Conservation (phyloP, 2,113 vertebrate species). For the Enhydra lutris region DNA sequence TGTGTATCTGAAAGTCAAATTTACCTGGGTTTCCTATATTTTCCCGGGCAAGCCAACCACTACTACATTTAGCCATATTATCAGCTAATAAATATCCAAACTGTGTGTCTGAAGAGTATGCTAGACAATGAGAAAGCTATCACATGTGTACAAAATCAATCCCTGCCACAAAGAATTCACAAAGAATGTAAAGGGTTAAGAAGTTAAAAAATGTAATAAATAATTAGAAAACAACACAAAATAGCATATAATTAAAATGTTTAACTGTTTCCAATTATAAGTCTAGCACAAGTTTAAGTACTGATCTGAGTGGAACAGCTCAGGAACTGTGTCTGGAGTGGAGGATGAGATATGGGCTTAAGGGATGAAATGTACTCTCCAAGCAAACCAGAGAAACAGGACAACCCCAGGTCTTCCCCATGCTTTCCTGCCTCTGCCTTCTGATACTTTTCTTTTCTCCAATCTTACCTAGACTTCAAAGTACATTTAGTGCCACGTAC, state of each 20-base stretch:
- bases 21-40: not conserved
- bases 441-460: not conserved
- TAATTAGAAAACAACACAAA: not conserved
- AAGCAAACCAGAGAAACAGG: not conserved
- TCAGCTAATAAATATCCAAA: not conserved
- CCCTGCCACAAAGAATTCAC: not conserved
- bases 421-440: not conserved
- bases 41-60: not conserved
- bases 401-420: too few relatives aligned
- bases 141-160: not conserved
- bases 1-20: not conserved
- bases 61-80: not conserved
- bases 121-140: not conserved
- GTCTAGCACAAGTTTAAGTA: not conserved
- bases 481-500: too few relatives aligned
- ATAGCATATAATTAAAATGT: not conserved
- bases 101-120: not conserved
- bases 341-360: not conserved
- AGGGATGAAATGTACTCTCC: not conserved
- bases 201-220: not conserved
- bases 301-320: not conserved
- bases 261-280: not conserved
- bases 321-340: not conserved
- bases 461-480: not conserved
- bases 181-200: not conserved